Evolutionary conservation across 2,888 invertebrate species (phyloP), one percentile per base, ranked within the genome.

Genomic region (Ophion costatus): DNA sequence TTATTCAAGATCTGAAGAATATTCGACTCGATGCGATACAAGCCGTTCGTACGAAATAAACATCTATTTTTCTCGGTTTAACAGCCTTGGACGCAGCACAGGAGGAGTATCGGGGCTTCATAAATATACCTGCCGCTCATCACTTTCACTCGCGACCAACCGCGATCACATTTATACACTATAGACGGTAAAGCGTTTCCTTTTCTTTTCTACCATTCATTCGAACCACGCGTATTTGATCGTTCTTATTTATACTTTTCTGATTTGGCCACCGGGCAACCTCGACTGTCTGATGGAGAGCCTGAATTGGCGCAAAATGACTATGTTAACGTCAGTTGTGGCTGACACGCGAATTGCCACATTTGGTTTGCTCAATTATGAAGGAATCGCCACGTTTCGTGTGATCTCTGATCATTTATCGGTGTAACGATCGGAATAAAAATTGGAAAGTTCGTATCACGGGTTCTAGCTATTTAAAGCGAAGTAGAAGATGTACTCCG

Each of bases 131-230:
- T 56, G 20, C 61, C 67, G 87, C 66, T 85, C 87, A 83, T 89
- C 88, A 91, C 91, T 91, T 91, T 91, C 91, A 91, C 91, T 90
- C 88, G 86, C 87, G 91, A 91, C 89, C 86, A 86, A 86, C 88
- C 87, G 84, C 81, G 87, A 88, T 22, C 66, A 45, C 61, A 71
- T 80, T 29, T 61, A 64, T 69, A 56, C 42, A 59, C 38, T 73
- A 38, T 45, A 73, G 24, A 69, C 57, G 57, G 45, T 56, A 22
- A 22, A 56, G 66, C 22, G 57, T 56, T 66, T 76, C 76, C 76
- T 76, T 76, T 33, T 64, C 76, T 22, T 67, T 17, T 10, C 7
- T 77, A 59, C 77, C 24, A 67, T 67, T 77, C 59, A 38, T 67
- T 24, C 24, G 51, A 59, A 42, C 42, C 67, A 24, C 67, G 20